Base-by-base conservation (phyloP, 2,797 vertebrate genomes). In the Coregonus suidteri region DNA sequence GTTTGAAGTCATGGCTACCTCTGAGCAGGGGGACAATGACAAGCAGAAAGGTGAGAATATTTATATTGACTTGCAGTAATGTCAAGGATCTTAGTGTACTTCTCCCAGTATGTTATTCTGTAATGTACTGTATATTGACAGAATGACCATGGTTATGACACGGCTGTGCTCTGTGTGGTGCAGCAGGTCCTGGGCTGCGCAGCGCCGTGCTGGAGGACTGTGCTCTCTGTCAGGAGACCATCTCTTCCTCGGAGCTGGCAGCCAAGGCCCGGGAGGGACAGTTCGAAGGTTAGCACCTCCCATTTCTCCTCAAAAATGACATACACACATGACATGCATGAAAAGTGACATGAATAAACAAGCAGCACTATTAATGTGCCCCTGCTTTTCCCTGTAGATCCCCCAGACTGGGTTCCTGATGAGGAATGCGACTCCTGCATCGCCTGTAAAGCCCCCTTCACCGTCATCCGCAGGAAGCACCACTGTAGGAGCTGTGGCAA, bases 401-500 rank as follows among this genome's bases (percentile, higher is more conserved):
- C 97, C 81, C 97, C 98, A 35, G 97, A 99, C 85, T 99, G 98
- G 98, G 98, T 99, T 52, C 98, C 97, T 0, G 98, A 99, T 81
- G 97, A 99, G 90, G 97, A 92, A 81, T 98, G 97, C 82, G 96
- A 94, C 92, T 95, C 93, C 87, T 99, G 97, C 91, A 96, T 97
- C 0, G 94, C 97, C 18, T 99, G 97, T 90, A 97, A 98, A 80
- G 97, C 98, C 30, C 98, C 97, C 0, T 99, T 99, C 92, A 99
- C 98, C 0, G 98, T 99, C 84, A 98, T 99, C 84, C 97, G 98
- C 90, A 94, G 98, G 89, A 99, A 99, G 69, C 98, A 99, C 89
- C 98, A 99, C 90, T 99, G 98, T 81, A 94, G 98, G 88, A 99
- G 97, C 94, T 99, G 98, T 80, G 98, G 97, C 88, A 99, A 99